Conservation (phyloP, 2,888 invertebrate genomes). For the Lasius platythorax region DNA sequence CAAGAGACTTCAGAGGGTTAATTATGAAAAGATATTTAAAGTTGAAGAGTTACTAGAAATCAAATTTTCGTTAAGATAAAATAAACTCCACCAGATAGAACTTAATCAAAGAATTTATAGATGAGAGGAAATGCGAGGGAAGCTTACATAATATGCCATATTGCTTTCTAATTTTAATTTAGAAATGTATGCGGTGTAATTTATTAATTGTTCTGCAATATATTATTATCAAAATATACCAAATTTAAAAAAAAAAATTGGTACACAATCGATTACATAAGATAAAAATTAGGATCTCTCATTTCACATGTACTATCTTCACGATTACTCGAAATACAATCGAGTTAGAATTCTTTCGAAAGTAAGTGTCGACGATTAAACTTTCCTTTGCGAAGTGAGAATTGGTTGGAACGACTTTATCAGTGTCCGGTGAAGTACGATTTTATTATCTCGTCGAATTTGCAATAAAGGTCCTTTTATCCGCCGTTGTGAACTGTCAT, state of each 20-base stretch:
- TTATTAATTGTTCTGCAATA: background rate
- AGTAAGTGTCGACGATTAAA: conserved; percentile 21
- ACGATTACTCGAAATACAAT: conserved; percentile 1
- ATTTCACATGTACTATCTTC: background rate
- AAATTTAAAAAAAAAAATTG: background rate
- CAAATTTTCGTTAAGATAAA: conserved; percentile 16
- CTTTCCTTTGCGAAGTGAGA: background rate
- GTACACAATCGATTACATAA: background rate
- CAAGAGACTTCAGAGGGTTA: background rate
- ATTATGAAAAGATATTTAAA: conserved; percentile 11
- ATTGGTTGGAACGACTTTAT: conserved; percentile 30
- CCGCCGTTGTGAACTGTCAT: conserved; percentile 40
- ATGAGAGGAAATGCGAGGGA: background rate
- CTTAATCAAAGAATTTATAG: conserved; percentile 19
- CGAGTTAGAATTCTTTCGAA: background rate
- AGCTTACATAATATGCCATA: background rate
- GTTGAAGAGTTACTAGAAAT: conserved; percentile 8
- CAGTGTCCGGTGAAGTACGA: background rate
- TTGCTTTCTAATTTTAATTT: conserved; percentile 4
- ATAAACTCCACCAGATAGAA: background rate
- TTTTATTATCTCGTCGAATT: conserved; percentile 44
- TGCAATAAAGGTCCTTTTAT: conserved; percentile 29
- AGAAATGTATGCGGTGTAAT: background rate
- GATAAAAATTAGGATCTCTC: background rate
- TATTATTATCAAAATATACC: background rate